Evolutionary conservation across 2,888 invertebrate species (phyloP).

Genomic region (Drosophila quasianomalipes): DNA sequence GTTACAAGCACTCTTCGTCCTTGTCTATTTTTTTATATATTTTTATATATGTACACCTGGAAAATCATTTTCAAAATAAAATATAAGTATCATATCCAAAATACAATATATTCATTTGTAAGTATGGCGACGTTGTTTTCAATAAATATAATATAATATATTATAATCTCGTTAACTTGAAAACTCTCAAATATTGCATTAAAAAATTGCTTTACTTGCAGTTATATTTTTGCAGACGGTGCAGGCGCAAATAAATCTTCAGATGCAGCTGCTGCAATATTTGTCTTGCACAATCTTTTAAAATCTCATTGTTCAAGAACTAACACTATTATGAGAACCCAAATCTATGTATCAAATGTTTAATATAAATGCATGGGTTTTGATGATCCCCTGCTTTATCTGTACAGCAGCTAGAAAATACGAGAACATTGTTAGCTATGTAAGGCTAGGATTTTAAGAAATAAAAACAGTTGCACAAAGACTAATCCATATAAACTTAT

Average conservation of each 20-base stretch:
- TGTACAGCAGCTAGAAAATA: too few relatives aligned
- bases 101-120: background rate
- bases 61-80: background rate
- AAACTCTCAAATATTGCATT: slow-evolving; percentile 13
- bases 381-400: too few relatives aligned
- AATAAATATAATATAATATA: background rate
- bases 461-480: background rate
- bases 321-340: too few relatives aligned
- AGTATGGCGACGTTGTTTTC: background rate
- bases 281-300: background rate
- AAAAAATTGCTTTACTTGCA: slow-evolving; percentile 37
- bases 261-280: slow-evolving; percentile 26
- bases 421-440: too few relatives aligned
- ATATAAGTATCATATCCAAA: background rate
- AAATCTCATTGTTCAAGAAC: background rate
- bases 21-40: slow-evolving; percentile 2
- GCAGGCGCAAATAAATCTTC: background rate
- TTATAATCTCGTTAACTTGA: background rate
- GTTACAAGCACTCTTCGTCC: slow-evolving; percentile 34
- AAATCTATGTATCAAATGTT: too few relatives aligned
- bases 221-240: slow-evolving; percentile 20
- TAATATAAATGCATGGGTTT: too few relatives aligned
- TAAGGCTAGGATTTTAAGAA: too few relatives aligned
- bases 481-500: background rate
- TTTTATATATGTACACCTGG: background rate